Base-by-base conservation (phyloP, 2,888 invertebrate genomes). In the Bruchidius siliquastri region DNA sequence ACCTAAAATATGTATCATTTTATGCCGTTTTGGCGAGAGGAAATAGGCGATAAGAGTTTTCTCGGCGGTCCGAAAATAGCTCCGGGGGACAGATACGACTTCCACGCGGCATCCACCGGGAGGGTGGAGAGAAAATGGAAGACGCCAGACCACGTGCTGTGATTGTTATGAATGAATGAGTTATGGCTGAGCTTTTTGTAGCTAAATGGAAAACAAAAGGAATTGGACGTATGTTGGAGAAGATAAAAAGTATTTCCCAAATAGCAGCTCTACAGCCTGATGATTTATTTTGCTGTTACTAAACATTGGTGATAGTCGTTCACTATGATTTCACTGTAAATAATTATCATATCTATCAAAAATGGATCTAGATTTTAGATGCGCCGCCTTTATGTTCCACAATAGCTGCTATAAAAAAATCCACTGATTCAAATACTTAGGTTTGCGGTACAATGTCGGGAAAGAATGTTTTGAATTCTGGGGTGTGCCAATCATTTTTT, bases 1-100 rank as follows among this genome's bases (percentile, higher is more conserved):
- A 74, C 73, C 76, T 72, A 74, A 78, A 77, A 74, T 78, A 77
- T 75, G 76, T 75, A 76, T 76, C 76, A 49, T 78, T 77, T 77
- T 77, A 77, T 74, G 76, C 76, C 71, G 69, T 73, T 76, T 76
- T 68, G 66, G 69, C 73, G 72, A 73, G 74, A 73, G 71, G 71
- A 68, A 49, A 49, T 49, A 49, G 49, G 49, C 49, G 49, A 49
- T 49, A 49, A 49, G 49, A 49, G 49, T 49, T 49, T 49, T 49
- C 49, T 4, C 6, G 49, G 49, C 49, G 49, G 49, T 49, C 49
- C 49, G 49, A 49, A 49, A 49, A 49, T 49, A 49, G 49, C 49
- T 49, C 49, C 49, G 49, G 49, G 49, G 49, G 67, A 30, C 67
- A 71, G 67, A 67, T 71, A 71, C 71, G 30, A 71, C 67, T 67